A percentile compares a stretch with the other conserved stretches of the same genome.
Evolutionary conservation across 2,113 vertebrate species (phyloP).

Genomic region (Onychorhynchus coronatus): DNA sequence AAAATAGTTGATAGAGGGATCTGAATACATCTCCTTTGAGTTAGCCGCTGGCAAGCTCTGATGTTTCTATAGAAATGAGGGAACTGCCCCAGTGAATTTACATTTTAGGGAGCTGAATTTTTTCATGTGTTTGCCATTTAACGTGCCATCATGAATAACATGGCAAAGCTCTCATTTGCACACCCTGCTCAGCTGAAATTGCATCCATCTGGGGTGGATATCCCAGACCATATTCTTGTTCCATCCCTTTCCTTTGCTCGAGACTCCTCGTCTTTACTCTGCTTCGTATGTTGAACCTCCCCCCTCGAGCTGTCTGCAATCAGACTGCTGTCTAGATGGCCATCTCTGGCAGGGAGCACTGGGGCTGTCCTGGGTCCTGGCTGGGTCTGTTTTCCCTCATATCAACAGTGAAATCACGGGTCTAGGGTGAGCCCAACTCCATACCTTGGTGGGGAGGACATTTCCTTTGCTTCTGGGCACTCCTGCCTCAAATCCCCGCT

Average conservation of each 20-base stretch:
- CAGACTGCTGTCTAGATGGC: neutral
- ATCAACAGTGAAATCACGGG: neutral
- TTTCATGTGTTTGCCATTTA: neutral
- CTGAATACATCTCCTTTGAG: slow-evolving; percentile 41
- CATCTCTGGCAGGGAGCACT: neutral
- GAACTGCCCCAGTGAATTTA: slow-evolving; percentile 8
- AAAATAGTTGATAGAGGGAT: slow-evolving; percentile 47
- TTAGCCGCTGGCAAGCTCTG: slow-evolving; percentile 18
- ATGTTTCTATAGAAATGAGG: slow-evolving; percentile 59
- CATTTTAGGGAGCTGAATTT: neutral
- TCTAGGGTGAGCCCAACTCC: neutral
- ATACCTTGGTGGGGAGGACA: neutral
- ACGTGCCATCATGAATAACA: neutral
- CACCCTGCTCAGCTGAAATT: slow-evolving; percentile 13
- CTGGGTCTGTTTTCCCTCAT: neutral
- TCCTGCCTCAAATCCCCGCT: neutral
- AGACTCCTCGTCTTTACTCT: neutral
- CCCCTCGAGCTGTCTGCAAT: neutral
- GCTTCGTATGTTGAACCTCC: accelerated
- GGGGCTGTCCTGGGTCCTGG: neutral
- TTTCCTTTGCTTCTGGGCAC: neutral
- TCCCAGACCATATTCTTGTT: neutral
- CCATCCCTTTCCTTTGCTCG: neutral
- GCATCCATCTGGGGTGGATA: neutral
- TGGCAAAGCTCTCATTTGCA: neutral